Conservation (phyloP, 2,113 vertebrate genomes). For the Pelmatolapia mariae region DNA sequence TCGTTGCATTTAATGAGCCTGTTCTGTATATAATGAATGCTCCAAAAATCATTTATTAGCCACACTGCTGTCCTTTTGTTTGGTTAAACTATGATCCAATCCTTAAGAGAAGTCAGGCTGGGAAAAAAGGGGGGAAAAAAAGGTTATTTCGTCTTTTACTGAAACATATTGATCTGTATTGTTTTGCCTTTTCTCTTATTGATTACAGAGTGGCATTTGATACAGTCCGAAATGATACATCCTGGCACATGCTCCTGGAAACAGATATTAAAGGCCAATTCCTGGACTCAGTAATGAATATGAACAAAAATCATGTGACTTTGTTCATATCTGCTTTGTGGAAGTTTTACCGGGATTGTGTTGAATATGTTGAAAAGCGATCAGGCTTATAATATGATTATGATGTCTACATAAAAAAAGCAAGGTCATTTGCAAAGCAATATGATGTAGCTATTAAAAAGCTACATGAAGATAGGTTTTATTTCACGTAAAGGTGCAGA, state of each 20-base stretch:
- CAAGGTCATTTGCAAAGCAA: background rate
- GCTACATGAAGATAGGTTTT: background rate
- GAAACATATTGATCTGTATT: conserved; percentile 43
- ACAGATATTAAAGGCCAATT: conserved; percentile 22
- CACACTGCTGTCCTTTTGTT: background rate
- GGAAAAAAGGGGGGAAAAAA: background rate
- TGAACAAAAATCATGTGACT: background rate
- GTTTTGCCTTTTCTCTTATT: conserved; percentile 35
- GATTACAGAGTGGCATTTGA: conserved; percentile 30
- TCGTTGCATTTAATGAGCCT: background rate
- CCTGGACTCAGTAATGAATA: conserved; percentile 46
- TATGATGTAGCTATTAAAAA: background rate
- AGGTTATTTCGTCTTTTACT: background rate
- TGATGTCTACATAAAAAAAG: background rate
- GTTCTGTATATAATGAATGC: background rate
- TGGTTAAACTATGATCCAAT: background rate
- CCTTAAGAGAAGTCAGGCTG: background rate
- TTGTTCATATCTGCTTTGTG: background rate
- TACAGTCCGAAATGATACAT: conserved; percentile 10
- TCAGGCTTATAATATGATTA: background rate
- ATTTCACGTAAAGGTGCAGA: background rate
- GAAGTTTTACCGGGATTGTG: background rate
- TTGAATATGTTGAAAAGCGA: background rate
- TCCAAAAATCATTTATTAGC: background rate
- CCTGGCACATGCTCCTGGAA: conserved; percentile 15